Evolutionary conservation across 2,113 vertebrate species (phyloP).

Genomic region (Cottus gobio): DNA sequence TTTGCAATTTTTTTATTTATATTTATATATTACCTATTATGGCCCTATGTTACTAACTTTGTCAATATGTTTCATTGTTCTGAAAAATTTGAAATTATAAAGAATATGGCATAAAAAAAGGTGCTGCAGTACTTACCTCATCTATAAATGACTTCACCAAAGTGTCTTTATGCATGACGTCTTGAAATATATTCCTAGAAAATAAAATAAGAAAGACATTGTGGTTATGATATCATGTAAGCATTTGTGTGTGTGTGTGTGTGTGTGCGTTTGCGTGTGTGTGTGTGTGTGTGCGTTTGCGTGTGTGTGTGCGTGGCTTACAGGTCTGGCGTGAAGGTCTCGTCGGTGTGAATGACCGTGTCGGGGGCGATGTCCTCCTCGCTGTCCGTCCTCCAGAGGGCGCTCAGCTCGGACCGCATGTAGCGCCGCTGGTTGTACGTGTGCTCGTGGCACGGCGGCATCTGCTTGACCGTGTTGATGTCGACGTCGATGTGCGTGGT

Average conservation of each 20-base stretch:
- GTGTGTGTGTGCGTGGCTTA: constrained; percentile 71
- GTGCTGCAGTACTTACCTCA: constrained; percentile 86
- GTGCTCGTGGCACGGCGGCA: constrained; percentile 97
- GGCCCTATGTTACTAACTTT: background rate
- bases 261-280: too few species aligned
- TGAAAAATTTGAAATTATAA: too few species aligned
- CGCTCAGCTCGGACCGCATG: constrained; percentile 91
- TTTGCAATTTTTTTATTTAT: too few species aligned
- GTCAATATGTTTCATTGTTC: background rate
- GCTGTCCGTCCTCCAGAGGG: constrained; percentile 92
- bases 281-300: too few species aligned
- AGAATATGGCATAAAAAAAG: background rate
- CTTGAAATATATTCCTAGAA: constrained; percentile 95
- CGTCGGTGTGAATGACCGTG: constrained; percentile 90
- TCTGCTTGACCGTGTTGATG: constrained; percentile 97
- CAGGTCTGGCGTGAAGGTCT: constrained; percentile 95
- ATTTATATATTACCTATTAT: background rate
- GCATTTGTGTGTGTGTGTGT: background rate
- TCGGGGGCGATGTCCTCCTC: constrained; percentile 94
- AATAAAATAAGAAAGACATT: background rate
- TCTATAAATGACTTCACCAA: constrained; percentile 95
- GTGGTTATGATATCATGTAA: background rate
- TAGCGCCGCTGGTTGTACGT: constrained; percentile 94
- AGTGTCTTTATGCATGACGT: constrained; percentile 93
- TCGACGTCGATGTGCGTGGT: constrained; percentile 98